Evolutionary conservation across 2,888 invertebrate genomes (phyloP).

Genomic region (Aleiodes leptofemur): DNA sequence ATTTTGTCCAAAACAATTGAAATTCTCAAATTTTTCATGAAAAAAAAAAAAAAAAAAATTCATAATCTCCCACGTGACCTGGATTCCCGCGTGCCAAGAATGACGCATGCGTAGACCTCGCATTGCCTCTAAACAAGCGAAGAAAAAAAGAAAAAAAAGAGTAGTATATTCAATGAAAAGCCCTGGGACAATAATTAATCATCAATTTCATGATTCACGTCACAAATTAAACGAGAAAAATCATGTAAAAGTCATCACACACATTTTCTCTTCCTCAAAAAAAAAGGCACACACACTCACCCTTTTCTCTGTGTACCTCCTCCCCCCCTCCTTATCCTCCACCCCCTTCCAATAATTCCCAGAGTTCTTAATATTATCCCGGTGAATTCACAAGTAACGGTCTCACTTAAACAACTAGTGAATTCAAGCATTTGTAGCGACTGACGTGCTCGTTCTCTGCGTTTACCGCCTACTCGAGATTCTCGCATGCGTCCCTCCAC

Average conservation of each 20-base stretch:
- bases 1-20: too few relatives aligned
- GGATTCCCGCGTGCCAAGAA: slow-evolving; percentile 18
- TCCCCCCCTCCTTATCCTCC: too few relatives aligned
- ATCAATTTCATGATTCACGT: too few relatives aligned
- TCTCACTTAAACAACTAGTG: slow-evolving; percentile 26
- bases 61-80: slow-evolving; percentile 11
- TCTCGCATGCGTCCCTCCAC: slow-evolving; percentile 17
- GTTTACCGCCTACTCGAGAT: slow-evolving; percentile 24
- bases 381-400: too few relatives aligned
- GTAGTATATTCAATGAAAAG: neutral
- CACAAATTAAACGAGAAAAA: too few relatives aligned
- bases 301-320: too few relatives aligned
- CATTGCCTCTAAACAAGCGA: neutral
- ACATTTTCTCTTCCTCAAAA: too few relatives aligned
- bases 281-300: too few relatives aligned
- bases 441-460: slow-evolving; percentile 25
- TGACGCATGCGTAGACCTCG: slow-evolving; percentile 1
- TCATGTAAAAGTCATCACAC: too few relatives aligned
- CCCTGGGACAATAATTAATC: too few relatives aligned
- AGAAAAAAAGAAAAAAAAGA: neutral
- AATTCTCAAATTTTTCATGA: neutral
- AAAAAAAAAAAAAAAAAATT: neutral
- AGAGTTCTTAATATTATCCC: neutral
- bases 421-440: slow-evolving; percentile 29
- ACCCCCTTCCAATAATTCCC: neutral